Conservation (phyloP, 2,888 invertebrate genomes). For the Microctonus aethiopoides region DNA sequence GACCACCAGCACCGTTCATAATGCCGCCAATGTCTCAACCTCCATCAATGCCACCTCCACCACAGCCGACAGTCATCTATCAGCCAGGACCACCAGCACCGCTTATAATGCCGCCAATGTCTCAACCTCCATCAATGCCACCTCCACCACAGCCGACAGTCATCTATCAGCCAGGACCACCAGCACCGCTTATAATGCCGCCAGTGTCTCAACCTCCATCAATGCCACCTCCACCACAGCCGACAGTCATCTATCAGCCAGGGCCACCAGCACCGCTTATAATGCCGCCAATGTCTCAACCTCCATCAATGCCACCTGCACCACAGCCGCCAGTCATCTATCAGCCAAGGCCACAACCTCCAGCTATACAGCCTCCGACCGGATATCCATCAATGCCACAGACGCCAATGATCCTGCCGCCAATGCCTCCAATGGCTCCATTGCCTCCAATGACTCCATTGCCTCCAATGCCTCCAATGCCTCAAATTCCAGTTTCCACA, state of each 20-base stretch:
- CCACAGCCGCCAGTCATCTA: not conserved
- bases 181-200: not conserved
- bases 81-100: not conserved
- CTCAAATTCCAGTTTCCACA: not conserved
- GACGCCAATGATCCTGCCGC: no score
- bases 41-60: not conserved
- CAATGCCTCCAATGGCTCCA: not conserved
- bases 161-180: not conserved
- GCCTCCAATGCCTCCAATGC: not conserved
- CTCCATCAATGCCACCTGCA: not conserved
- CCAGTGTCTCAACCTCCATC: not conserved
- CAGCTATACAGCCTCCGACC: no score
- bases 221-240: no score
- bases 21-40: not conserved
- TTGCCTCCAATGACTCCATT: not conserved
- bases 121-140: no score
- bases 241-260: no score
- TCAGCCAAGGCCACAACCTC: no score
- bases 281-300: no score
- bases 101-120: not conserved
- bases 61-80: not conserved
- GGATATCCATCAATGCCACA: no score
- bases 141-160: not conserved
- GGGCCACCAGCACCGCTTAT: not conserved
- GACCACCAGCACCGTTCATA: not conserved